Evolutionary conservation across 2,113 vertebrate species (phyloP).

Genomic region (Atlantisia rogersi): DNA sequence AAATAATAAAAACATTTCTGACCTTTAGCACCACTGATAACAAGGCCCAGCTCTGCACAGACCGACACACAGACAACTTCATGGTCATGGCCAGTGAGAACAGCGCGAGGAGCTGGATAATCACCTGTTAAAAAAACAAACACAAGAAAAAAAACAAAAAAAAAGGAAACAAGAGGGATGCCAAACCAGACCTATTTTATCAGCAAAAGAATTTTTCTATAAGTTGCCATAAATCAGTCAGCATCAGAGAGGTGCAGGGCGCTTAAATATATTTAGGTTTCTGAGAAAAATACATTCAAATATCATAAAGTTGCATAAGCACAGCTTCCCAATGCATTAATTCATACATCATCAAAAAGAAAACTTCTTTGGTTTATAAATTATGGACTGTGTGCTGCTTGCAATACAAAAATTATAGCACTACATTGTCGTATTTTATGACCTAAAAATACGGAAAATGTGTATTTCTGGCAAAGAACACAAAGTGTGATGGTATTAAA

Average conservation of each 20-base stretch:
- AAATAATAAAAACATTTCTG: conserved; percentile 60
- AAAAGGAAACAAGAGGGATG: neutral
- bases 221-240: neutral
- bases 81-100: conserved; percentile 96
- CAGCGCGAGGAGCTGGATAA: conserved; percentile 94
- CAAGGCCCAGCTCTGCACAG: conserved; percentile 95
- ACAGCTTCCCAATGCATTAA: neutral
- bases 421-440: neutral
- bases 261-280: neutral
- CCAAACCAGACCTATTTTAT: neutral
- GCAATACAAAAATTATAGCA: neutral
- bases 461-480: neutral
- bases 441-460: neutral
- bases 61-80: conserved; percentile 97
- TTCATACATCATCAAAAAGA: neutral
- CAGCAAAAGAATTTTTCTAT: neutral
- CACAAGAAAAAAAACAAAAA: neutral
- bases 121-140: conserved; percentile 80
- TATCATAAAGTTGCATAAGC: neutral
- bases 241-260: neutral
- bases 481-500: neutral
- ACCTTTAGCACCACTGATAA: conserved; percentile 99
- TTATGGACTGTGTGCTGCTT: neutral
- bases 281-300: neutral
- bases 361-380: neutral